A percentile compares a stretch with the other conserved stretches of the same genome.
phyloP scores from a whole-genome alignment of 2,113 vertebrate species.

The Irena cyanogastra region DNA sequence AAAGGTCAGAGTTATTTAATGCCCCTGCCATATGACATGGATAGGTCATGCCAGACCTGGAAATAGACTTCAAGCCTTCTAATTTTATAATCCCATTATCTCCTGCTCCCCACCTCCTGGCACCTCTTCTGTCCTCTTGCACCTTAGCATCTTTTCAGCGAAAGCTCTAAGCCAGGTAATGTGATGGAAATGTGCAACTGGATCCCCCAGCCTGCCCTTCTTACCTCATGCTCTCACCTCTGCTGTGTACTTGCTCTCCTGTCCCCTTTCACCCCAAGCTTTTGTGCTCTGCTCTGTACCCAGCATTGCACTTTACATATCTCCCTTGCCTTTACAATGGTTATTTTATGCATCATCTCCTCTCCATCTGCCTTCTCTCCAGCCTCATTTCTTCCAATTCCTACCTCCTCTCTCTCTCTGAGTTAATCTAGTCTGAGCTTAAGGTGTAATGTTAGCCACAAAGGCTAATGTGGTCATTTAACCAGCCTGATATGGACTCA shows the following conservation, averaged over 20 bases:
- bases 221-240: not conserved
- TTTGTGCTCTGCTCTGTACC: not conserved
- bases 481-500: not conserved
- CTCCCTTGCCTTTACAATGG: not conserved
- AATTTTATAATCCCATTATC: constrained; percentile 12
- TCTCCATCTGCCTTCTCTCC: not conserved
- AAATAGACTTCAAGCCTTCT: constrained; percentile 31
- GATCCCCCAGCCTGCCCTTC: not conserved
- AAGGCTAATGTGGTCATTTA: not conserved
- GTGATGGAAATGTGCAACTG: not conserved
- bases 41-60: not conserved
- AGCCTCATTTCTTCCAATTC: not conserved
- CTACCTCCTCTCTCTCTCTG: not conserved
- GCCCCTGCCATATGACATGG: not conserved
- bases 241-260: accelerated
- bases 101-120: not conserved
- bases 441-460: not conserved
- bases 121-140: not conserved
- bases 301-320: not conserved
- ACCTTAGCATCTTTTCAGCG: not conserved
- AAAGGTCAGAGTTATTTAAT: constrained; percentile 8
- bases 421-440: not conserved
- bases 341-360: not conserved
- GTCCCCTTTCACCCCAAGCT: not conserved
- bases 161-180: not conserved